Evolutionary conservation across 2,888 invertebrate genomes (phyloP), one percentile per base, ranked within the genome.

Genomic region (Cheilosia grossa): DNA sequence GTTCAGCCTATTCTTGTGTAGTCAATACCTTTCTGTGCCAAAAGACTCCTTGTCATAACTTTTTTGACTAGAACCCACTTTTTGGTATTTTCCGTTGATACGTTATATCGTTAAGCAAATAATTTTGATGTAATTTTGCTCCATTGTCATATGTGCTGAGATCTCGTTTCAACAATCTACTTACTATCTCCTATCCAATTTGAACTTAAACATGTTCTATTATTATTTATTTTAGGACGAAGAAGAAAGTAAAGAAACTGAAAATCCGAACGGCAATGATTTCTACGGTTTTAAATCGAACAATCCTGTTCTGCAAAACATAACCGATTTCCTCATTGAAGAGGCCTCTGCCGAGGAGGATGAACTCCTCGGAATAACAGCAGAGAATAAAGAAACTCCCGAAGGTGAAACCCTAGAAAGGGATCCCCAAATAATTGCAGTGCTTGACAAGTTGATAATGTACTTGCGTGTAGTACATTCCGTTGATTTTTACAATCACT

Each of bases 281-380:
- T 83, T 89, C 15, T 95, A 94, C 89, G 96, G 96, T 53, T 93
- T 97, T 49, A 94, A 95, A 61, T 96, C 97, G 0, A 95, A 95
- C 88, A 99, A 99, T 93, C 99, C 99, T 0, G 96, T 99, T 6
- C 93, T 99, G 81, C 96, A 98, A 90, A 98, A 99, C 91, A 99
- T 99, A 88, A 98, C 99, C 0, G 99, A 99, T 90, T 99, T 98
- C 91, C 93, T 99, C 66, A 99, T 99, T 87, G 99, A 99, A 91
- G 99, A 99, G 92, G 98, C 98, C 0, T 98, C 97, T 5, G 99
- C 98, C 0, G 99, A 99, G 92, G 99, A 99, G 90, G 99, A 99
- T 88, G 99, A 98, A 90, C 92, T 98, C 2, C 92, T 98, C 4
- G 97, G 97, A 0, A 93, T 96, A 53, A 87, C 90, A 4, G 94